phyloP scores from a whole-genome alignment of 2,797 vertebrate species.

The Philypnodon macrostomus region DNA sequence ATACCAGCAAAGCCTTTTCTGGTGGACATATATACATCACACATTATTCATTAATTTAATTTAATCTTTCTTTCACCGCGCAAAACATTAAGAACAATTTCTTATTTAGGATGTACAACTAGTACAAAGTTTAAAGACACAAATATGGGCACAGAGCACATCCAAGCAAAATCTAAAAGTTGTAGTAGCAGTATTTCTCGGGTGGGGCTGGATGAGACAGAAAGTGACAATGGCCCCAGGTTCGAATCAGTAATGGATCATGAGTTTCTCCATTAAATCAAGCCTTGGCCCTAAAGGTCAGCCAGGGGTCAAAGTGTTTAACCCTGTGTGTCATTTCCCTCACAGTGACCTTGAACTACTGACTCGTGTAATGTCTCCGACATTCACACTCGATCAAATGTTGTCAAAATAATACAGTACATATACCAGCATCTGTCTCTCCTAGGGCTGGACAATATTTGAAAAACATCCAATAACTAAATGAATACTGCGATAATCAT shows the following conservation, averaged over 20 bases:
- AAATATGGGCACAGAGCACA: too few relatives aligned
- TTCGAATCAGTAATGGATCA: slow-evolving; percentile 50
- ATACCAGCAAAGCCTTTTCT: too few relatives aligned
- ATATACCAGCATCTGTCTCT: slow-evolving; percentile 27
- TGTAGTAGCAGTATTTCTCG: background rate
- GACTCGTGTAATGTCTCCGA: slow-evolving; percentile 58
- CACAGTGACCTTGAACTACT: slow-evolving; percentile 46
- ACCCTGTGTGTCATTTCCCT: slow-evolving; percentile 60
- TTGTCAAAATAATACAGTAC: slow-evolving; percentile 25
- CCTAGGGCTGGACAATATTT: too few relatives aligned
- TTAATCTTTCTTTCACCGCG: too few relatives aligned
- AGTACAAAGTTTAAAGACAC: too few relatives aligned
- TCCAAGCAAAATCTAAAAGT: too few relatives aligned
- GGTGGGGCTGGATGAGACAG: background rate
- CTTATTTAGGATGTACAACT: too few relatives aligned
- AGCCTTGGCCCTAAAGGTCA: slow-evolving; percentile 33
- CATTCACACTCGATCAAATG: slow-evolving; percentile 31
- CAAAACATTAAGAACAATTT: too few relatives aligned
- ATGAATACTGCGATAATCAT: too few relatives aligned
- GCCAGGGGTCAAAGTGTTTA: slow-evolving; percentile 70
- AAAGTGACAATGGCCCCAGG: slow-evolving; percentile 32
- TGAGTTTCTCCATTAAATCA: slow-evolving; percentile 59
- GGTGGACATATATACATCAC: too few relatives aligned
- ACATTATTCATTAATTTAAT: too few relatives aligned
- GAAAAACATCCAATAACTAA: too few relatives aligned